These are phyloP conservation scores for Forficula auricularia DNA, from an alignment of 1,140 invertebrate species.

Conservation along the genomic window DNA sequence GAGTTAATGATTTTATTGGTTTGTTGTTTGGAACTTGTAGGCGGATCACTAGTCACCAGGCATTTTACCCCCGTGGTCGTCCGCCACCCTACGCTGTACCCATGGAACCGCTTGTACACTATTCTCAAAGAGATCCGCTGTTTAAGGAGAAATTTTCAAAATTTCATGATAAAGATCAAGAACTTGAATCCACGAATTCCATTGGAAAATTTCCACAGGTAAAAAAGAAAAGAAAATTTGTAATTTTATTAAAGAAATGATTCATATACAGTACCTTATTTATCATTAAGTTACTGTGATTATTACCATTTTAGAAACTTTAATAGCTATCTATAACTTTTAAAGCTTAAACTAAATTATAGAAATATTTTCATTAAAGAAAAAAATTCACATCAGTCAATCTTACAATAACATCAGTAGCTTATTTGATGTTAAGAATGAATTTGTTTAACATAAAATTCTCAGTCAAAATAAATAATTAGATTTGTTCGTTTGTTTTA, in stretches of 20 bases:
- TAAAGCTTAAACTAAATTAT: too few relatives aligned
- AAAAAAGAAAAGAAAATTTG: too few relatives aligned
- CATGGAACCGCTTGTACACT: constrained; percentile 61
- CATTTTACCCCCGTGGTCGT: constrained; percentile 27
- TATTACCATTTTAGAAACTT: constrained; percentile 1
- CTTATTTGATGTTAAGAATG: neutral
- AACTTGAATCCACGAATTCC: neutral
- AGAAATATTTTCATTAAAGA: too few relatives aligned
- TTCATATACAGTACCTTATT: neutral
- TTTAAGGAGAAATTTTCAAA: constrained; percentile 30
- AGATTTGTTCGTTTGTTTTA: neutral
- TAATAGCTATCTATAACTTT: too few relatives aligned
- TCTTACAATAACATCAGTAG: neutral
- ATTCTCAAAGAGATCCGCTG: constrained; percentile 56
- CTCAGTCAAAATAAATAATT: neutral
- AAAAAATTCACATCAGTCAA: neutral
- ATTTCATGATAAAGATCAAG: neutral
- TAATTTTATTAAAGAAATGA: constrained; percentile 3
- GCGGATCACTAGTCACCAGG: too few relatives aligned
- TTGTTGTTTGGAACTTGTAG: too few relatives aligned
- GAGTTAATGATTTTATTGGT: too few relatives aligned
- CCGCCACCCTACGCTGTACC: constrained; percentile 54
- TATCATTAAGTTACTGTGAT: neutral
- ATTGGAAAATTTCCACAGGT: too few relatives aligned
- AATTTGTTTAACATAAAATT: neutral